phyloP scores from a whole-genome alignment of 2,113 vertebrate species.

The Otis tarda region DNA sequence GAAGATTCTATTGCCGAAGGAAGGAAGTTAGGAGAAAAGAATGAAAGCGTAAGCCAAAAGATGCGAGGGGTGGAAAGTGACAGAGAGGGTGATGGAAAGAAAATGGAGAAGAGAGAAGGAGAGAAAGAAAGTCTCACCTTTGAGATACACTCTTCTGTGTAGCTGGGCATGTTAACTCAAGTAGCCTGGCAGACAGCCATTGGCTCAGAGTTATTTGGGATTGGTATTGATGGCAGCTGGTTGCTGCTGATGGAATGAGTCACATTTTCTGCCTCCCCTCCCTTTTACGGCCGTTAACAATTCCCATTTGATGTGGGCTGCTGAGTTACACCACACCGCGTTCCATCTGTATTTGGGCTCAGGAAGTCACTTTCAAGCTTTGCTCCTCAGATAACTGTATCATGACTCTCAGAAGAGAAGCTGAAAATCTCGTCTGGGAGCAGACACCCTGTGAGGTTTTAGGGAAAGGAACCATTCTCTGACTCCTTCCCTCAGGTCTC shows the following conservation, averaged over 20 bases:
- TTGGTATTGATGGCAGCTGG: conserved; percentile 51
- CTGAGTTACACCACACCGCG: conserved; percentile 19
- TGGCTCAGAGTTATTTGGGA: conserved; percentile 23
- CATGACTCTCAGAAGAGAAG: not conserved
- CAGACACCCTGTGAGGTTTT: not conserved
- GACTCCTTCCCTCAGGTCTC: not conserved
- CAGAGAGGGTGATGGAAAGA: not conserved
- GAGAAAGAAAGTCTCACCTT: not conserved
- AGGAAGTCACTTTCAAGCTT: conserved; percentile 21
- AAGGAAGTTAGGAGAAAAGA: not conserved
- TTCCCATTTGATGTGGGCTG: conserved; percentile 54
- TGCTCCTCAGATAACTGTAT: not conserved
- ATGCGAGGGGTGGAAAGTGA: not conserved
- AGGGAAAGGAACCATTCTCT: not conserved
- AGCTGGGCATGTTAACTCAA: not conserved
- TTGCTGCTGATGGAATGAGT: conserved; percentile 53
- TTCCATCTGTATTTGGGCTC: conserved; percentile 50
- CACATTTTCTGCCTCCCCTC: conserved; percentile 41
- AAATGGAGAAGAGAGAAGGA: not conserved
- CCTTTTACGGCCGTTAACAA: conserved; percentile 56
- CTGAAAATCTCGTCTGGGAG: not conserved
- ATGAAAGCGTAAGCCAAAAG: not conserved
- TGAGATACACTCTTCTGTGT: not conserved
- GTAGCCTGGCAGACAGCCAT: conserved; percentile 41
- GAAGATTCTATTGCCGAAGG: not conserved